Base-by-base conservation (phyloP, 64 coral and sea anemone genomes). In the Pocillopora verrucosa region DNA sequence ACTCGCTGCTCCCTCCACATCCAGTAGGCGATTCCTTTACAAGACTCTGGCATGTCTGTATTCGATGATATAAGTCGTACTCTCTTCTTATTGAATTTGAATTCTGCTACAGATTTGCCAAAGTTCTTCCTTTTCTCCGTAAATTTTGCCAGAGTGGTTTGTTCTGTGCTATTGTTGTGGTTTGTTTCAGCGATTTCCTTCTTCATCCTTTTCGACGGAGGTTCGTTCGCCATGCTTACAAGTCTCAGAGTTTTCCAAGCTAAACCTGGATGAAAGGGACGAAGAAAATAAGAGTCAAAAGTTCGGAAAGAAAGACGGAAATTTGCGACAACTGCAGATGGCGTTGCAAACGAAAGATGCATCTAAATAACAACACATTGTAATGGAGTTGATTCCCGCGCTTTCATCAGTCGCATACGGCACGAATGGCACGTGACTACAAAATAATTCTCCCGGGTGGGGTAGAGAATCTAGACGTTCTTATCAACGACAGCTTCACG, bases 1-100 rank as follows among this genome's bases (percentile, higher is more conserved):
- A 94, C 87, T 16, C 92, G 79, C 11, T 94, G 92, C 3, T 94
- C 92, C 26, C 92, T 61, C 92, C 92, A 89, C 92, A 94, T 94
- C 92, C 92, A 94, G 62, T 94, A 94, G 1, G 88, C 72, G 82
- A 94, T 94, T 64, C 87, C 92, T 38, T 89, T 76, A 58, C 86
- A 89, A 77, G 51, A 35, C 13, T 88, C 87, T 1, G 64, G n/a
- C 59, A 94, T 83, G 65, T 89, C 70, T 56, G 72, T 77, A 59
- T 38, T 45, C 16, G 63, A 84, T 34, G 92, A 76, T 56, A 94
- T 57, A 11, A 89, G 60, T 19, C 92, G 87, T 30, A 94, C 75
- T 94, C 92, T 61, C 41, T 94, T 94, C 80, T 89, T 94, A 63
- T 94, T 89, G 73, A 94, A 94, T 30, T 81, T 87, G 77, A 92